Percentiles rank a stretch among this genome's conserved stretches.
Conservation (phyloP, 2,797 vertebrate genomes). For the Apodemus agrarius region DNA sequence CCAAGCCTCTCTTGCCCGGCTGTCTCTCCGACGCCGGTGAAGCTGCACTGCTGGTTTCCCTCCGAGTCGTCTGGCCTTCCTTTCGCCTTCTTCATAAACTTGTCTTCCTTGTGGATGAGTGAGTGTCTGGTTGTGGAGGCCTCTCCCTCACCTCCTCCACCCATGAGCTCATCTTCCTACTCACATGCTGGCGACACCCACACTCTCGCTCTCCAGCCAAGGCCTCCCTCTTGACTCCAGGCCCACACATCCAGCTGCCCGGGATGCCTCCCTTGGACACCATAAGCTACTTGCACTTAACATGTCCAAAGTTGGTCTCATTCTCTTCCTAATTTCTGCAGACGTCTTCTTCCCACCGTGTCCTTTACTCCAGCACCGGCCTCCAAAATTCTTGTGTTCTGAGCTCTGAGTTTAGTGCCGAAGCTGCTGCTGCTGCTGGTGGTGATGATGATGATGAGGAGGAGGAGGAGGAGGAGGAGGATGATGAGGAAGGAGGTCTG, state of each 20-base stretch:
- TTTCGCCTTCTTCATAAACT: neutral
- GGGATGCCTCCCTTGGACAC: conserved; percentile 48
- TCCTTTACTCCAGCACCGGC: neutral
- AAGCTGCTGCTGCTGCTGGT: neutral
- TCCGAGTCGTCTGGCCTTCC: neutral
- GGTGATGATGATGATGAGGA: too few species aligned
- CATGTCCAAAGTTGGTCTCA: conserved; percentile 28
- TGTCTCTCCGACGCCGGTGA: neutral
- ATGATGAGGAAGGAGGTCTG: neutral
- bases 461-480: too few species aligned
- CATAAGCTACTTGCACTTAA: neutral
- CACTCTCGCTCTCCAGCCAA: conserved; percentile 14
- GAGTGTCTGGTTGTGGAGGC: conserved; percentile 10
- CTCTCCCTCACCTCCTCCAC: neutral
- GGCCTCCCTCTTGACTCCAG: conserved; percentile 47
- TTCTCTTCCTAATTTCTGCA: conserved; percentile 22
- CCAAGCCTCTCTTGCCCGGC: neutral
- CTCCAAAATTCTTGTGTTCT: neutral
- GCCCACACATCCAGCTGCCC: conserved; percentile 58
- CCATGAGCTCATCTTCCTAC: conserved; percentile 66
- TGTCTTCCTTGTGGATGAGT: conserved; percentile 14
- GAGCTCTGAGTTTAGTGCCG: neutral
- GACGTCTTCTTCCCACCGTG: neutral
- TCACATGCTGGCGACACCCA: conserved; percentile 34
- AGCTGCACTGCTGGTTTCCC: neutral